These are phyloP conservation scores for Tiphia femorata DNA, from an alignment of 2,888 invertebrate genomes.

Conservation along the genomic window DNA sequence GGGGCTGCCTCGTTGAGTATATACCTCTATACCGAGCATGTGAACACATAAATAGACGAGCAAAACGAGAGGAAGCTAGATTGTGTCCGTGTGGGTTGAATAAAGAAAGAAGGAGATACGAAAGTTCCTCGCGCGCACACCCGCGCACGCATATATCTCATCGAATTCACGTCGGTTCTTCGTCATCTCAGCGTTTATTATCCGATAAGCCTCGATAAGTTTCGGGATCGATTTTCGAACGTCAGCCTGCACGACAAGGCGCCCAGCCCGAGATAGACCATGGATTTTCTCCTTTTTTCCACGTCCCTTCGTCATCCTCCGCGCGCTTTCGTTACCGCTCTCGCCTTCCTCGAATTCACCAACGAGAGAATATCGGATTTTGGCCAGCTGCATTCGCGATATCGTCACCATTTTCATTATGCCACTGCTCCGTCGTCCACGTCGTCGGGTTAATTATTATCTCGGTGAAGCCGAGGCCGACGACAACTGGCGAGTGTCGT, in stretches of 20 bases:
- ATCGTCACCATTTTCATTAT: neutral
- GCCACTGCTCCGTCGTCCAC: neutral
- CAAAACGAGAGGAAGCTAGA: no score
- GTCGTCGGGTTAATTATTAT: no score
- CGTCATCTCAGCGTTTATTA: slow-evolving; percentile 53
- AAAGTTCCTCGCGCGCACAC: no score
- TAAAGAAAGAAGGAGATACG: no score
- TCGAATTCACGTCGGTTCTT: slow-evolving; percentile 31
- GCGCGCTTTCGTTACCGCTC: neutral
- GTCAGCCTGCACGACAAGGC: slow-evolving; percentile 36
- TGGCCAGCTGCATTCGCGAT: no score
- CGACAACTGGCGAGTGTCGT: no score
- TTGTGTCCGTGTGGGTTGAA: no score
- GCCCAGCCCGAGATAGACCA: slow-evolving; percentile 14
- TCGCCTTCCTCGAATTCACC: no score
- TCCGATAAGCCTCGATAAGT: slow-evolving; percentile 55
- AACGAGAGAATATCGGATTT: no score
- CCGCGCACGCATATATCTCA: slow-evolving; percentile 1
- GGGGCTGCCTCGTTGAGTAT: no score
- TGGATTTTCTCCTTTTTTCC: slow-evolving; percentile 1
- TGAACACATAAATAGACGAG: no score
- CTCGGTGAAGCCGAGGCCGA: neutral
- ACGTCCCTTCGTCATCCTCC: slow-evolving; percentile 1
- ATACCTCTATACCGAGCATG: no score
- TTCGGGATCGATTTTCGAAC: slow-evolving; percentile 53